Evolutionary conservation across 2,797 vertebrate genomes (phyloP), one percentile per base, ranked within the genome.

Genomic region (Eremophila alpestris): DNA sequence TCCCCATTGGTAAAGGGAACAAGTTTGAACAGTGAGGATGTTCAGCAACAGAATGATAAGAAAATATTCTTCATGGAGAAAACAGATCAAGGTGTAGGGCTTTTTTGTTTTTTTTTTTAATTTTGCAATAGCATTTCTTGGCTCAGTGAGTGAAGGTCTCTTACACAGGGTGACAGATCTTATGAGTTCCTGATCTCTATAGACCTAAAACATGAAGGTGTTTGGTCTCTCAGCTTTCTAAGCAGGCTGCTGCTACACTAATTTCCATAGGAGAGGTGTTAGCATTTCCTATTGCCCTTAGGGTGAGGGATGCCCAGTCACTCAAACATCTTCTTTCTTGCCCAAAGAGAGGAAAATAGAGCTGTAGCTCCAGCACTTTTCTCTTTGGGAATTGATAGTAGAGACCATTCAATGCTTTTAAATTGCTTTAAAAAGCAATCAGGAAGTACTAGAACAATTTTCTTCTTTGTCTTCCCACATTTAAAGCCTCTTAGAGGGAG

Each of bases 1-100:
- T 27, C 15, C 27, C 36, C 0, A 0, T 30, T 45, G 34, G 22
- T 24, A 19, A 79, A 51, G 26, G 7, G 16, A 49, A 7, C 0
- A 3, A 74, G 21, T 74, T 59, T 74, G 49, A 70, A 23, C 8
- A 71, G 5, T 16, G 21, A 91, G 29, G 29, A 19, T 55, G 12
- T 64, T 87, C 30, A 63, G n/a, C 24, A 34, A 8, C 11, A 45
- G 29, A 45, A 64, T 11, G 12, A 24, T n/a, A 27, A 22, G 24
- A 30, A 38, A 80, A 36, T 13, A 54, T 49, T 70, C 7, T 40
- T 5, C 4, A 3, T 21, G 38, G 36, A 22, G 34, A 64, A 77
- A 67, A 41, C 0, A 14, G 41, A 80, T 80, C 8, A 23, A 65
- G 27, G 19, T 48, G 21, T 27, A 24, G 22, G 6, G 5, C 0